Conservation (phyloP, 2,888 invertebrate genomes). For the Sarcophaga variegata region DNA sequence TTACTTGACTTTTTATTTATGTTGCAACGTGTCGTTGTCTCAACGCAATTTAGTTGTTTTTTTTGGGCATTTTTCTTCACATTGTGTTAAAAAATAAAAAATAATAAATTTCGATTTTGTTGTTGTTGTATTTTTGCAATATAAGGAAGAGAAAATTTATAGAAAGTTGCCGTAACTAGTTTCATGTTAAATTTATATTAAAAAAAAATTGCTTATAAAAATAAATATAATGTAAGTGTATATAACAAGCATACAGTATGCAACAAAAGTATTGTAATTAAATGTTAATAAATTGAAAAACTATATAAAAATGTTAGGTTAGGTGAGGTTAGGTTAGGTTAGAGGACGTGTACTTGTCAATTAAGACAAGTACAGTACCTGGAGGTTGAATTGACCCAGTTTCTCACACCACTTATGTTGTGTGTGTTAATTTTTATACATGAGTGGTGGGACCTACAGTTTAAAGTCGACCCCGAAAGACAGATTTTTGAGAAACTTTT, state of each 20-base stretch:
- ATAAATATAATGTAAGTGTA: slow-evolving; percentile 12
- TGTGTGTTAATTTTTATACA: too few species aligned
- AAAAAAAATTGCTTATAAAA: slow-evolving; percentile 45
- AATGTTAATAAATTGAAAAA: neutral
- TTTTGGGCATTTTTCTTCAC: slow-evolving; percentile 11
- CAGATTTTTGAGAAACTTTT: too few species aligned
- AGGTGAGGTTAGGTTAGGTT: too few species aligned
- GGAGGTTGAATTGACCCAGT: too few species aligned
- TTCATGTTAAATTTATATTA: slow-evolving; percentile 26
- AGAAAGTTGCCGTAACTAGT: slow-evolving; percentile 72
- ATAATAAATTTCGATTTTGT: slow-evolving; percentile 21
- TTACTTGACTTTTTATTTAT: neutral
- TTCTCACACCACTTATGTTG: too few species aligned
- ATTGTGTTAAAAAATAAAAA: slow-evolving; percentile 31
- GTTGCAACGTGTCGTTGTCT: neutral
- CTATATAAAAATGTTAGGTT: too few species aligned
- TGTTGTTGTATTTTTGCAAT: slow-evolving; percentile 37
- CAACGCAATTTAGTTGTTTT: slow-evolving; percentile 33
- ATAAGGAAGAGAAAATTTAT: slow-evolving; percentile 76
- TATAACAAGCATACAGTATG: neutral
- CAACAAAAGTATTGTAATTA: neutral
- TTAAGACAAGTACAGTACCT: too few species aligned
- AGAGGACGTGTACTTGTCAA: too few species aligned
- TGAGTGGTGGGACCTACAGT: too few species aligned
- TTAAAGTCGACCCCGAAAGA: too few species aligned